A percentile compares a stretch with the other conserved stretches of the same genome.
Evolutionary conservation across 2,888 invertebrate genomes (phyloP).

Genomic region (Aleiodes alternator): DNA sequence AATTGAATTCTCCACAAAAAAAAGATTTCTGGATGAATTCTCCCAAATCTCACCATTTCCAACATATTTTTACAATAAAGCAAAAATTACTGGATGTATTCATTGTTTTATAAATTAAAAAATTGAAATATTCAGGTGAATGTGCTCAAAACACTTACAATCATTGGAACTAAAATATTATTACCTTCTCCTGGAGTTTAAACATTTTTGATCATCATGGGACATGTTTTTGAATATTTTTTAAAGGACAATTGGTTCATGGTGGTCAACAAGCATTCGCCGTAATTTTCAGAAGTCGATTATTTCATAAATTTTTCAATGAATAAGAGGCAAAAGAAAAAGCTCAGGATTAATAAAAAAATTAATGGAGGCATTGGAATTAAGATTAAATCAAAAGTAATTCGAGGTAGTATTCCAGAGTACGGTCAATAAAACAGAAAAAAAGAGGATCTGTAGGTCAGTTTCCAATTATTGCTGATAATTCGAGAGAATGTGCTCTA

Average conservation of each 20-base stretch:
- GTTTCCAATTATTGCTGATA: too few relatives aligned
- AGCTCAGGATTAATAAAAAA: conserved; percentile 62
- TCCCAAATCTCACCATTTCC: too few relatives aligned
- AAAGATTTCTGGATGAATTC: neutral
- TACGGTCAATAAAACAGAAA: too few relatives aligned
- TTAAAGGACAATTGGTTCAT: conserved; percentile 22
- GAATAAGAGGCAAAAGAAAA: conserved; percentile 60
- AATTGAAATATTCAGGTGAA: neutral
- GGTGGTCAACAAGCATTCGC: conserved; percentile 27
- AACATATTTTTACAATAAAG: neutral
- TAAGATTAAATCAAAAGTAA: conserved; percentile 12
- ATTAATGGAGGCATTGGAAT: conserved; percentile 49
- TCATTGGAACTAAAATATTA: conserved; percentile 31
- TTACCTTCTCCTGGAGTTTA: conserved; percentile 69
- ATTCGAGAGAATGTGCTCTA: too few relatives aligned
- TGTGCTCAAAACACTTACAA: conserved; percentile 5
- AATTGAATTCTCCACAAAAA: neutral
- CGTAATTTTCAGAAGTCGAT: conserved; percentile 51
- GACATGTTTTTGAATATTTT: conserved; percentile 59
- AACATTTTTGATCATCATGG: conserved; percentile 54
- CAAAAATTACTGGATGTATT: neutral
- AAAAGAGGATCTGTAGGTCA: too few relatives aligned
- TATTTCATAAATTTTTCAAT: conserved; percentile 53
- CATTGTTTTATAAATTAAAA: conserved; percentile 1
- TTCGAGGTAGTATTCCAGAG: too few relatives aligned